A percentile compares a stretch with the other conserved stretches of the same genome.
Evolutionary conservation across 2,888 invertebrate species (phyloP).

Genomic region (Drosophila nr. perissopoda): DNA sequence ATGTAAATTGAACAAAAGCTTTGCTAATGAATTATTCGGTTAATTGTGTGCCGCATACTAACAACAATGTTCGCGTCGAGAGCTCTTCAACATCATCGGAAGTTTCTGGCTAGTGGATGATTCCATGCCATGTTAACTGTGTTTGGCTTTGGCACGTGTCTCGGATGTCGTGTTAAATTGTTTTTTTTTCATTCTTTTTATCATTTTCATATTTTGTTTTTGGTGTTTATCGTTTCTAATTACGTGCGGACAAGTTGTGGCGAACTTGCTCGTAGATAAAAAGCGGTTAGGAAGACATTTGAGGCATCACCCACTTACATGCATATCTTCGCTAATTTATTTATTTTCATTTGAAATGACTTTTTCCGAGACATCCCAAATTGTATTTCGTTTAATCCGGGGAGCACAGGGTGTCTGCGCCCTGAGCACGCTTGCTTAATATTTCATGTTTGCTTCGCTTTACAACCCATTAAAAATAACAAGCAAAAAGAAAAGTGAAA

Average conservation of each 20-base stretch:
- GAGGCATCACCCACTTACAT: conserved; percentile 33
- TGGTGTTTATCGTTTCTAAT: conserved; percentile 50
- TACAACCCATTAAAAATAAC: conserved; percentile 34
- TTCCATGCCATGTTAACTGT: conserved; percentile 4
- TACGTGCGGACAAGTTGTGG: conserved; percentile 49
- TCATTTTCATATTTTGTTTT: conserved; percentile 9
- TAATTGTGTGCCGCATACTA: not conserved
- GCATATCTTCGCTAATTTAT: not conserved
- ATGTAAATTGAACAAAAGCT: not conserved
- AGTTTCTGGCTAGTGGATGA: conserved; percentile 8
- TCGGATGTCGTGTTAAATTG: conserved; percentile 16
- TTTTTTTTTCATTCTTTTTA: not conserved
- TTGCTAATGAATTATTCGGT: not conserved
- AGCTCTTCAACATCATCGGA: conserved; percentile 7
- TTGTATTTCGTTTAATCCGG: not conserved
- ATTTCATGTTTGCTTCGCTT: conserved; percentile 14
- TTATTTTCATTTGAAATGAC: conserved; percentile 5
- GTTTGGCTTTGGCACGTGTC: conserved; percentile 54
- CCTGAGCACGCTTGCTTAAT: not conserved
- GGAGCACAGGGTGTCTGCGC: not conserved
- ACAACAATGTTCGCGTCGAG: conserved; percentile 13
- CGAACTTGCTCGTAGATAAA: conserved; percentile 38
- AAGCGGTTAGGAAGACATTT: conserved; percentile 14
- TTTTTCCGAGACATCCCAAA: conserved; percentile 29
- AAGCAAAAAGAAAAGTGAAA: not conserved